These are phyloP conservation scores for Megaceryle alcyon DNA, from an alignment of 2,797 vertebrate species.

Conservation along the genomic window DNA sequence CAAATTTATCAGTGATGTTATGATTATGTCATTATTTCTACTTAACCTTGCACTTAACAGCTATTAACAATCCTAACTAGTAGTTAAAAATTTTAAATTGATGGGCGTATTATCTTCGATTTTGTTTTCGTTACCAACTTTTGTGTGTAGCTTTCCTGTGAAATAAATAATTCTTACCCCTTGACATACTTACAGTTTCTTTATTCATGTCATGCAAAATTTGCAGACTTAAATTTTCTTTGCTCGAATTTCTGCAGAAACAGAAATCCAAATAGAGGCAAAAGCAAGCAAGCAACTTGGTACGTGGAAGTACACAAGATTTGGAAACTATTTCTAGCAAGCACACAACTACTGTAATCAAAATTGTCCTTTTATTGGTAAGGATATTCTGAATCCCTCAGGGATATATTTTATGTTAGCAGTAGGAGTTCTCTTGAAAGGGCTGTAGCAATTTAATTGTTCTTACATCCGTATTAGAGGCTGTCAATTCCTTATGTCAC, in stretches of 20 bases:
- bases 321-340: not conserved
- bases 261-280: not conserved
- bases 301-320: not conserved
- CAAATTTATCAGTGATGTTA: not conserved
- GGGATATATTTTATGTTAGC: not conserved
- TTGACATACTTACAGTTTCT: not conserved
- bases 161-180: not conserved
- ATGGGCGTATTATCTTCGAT: rapidly evolving
- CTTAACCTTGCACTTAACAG: not conserved
- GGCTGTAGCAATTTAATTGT: not conserved
- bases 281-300: not conserved
- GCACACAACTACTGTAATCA: not conserved
- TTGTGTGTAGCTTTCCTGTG: not conserved
- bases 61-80: not conserved
- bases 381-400: not conserved
- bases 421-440: not conserved
- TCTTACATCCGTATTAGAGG: not conserved
- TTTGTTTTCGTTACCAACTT: not conserved
- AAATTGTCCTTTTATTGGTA: not conserved
- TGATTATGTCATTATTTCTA: not conserved
- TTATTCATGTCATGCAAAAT: not conserved
- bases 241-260: not conserved
- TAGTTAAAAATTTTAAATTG: not conserved
- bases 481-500: not conserved
- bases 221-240: not conserved